Base-by-base conservation (phyloP, 2,888 invertebrate species). In the Drosophila melanocephala region DNA sequence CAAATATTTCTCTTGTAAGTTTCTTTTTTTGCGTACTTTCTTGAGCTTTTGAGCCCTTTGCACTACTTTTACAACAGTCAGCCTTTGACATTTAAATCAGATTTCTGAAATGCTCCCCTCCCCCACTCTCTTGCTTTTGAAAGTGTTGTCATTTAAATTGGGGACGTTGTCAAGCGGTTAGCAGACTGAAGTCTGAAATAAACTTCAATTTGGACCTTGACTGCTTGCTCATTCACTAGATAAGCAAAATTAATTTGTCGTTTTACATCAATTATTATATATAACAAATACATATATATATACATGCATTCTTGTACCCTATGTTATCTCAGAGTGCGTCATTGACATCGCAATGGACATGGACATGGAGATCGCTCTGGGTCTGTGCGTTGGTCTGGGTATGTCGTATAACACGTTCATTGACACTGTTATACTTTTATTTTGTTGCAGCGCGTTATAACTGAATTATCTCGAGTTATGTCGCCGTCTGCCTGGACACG, bases 391-490 rank as follows among this genome's bases (percentile, higher is more conserved):
- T 59, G 37, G n/a, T 67, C 44, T 47, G 26, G 16, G 22, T 33
- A 44, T 62, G 22, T 44, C 44, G 64, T 60, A 37, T 50, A 76
- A 66, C 60, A 64, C 80, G 79, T 79, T 79, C 80, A 64, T 74
- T 81, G 80, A 77, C 81, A 63, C 50, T 52, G 57, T n/a, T 50
- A 65, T 64, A 59, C 33, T 50, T 52, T 59, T 56, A 1, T 61
- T 53, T 52, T 50, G 65, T 52, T 60, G 70, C 28, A 61, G 59
- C 59, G 71, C 78, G 74, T 81, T 81, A 89, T 89, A 86, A 86
- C 78, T 77, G 83, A 89, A 83, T 86, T 86, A 86, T 89, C 79
- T 74, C 83, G 65, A 84, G 83, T 81, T 89, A 86, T 87, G 81
- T 73, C 59, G 77, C 75, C 52, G 81, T 70, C 80, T 75, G 75